These are phyloP conservation scores for Lepidurus couesii DNA, from an alignment of 1,140 invertebrate genomes.

Conservation along the genomic window DNA sequence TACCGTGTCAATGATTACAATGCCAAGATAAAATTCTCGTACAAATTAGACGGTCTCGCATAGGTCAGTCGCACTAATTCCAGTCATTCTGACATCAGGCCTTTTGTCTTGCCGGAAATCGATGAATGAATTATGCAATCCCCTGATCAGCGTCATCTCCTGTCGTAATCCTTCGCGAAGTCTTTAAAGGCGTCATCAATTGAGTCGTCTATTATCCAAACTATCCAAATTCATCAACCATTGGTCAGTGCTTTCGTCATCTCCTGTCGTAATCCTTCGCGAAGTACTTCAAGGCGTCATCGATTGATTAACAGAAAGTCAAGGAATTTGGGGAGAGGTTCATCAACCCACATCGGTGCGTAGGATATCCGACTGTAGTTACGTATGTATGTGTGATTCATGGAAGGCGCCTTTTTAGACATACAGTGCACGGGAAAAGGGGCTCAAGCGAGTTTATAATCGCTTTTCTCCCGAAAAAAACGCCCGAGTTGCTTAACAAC, in stretches of 20 bases:
- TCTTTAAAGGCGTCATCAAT: too few relatives aligned
- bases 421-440: neutral
- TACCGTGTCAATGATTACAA: too few relatives aligned
- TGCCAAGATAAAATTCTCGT: too few relatives aligned
- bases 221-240: too few relatives aligned
- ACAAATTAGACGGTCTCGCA: too few relatives aligned
- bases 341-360: neutral
- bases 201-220: too few relatives aligned
- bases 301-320: neutral
- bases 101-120: neutral
- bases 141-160: too few relatives aligned
- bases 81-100: neutral
- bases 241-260: too few relatives aligned
- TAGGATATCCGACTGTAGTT: neutral
- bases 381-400: neutral
- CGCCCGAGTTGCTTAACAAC: too few relatives aligned
- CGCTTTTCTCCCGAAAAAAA: neutral
- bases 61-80: neutral
- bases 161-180: too few relatives aligned
- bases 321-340: neutral
- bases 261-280: too few relatives aligned
- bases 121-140: neutral
- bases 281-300: too few relatives aligned
- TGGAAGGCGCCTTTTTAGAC: neutral
- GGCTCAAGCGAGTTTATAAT: neutral